Evolutionary conservation across 2,888 invertebrate genomes (phyloP).

Genomic region (Arctia plantaginis): DNA sequence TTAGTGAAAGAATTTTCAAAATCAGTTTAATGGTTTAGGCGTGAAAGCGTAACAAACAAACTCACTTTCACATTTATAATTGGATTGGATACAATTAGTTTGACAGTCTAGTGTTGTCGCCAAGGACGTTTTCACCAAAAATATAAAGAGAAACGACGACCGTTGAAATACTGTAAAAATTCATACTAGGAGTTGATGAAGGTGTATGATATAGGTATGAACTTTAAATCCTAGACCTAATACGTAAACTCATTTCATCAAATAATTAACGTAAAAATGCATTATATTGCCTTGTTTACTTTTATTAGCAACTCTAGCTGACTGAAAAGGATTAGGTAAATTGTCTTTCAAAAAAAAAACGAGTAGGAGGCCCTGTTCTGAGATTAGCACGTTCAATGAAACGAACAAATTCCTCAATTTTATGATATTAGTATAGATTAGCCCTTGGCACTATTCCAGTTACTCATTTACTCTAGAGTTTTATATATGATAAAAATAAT

Average conservation of each 20-base stretch:
- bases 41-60: too few species aligned
- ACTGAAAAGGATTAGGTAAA: too few species aligned
- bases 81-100: too few species aligned
- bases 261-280: neutral
- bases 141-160: too few species aligned
- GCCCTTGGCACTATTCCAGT: slow-evolving; percentile 1
- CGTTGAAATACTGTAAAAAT: neutral
- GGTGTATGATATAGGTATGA: neutral
- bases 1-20: too few species aligned
- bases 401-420: too few species aligned
- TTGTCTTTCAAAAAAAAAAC: too few species aligned
- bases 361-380: too few species aligned
- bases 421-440: neutral
- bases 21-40: too few species aligned
- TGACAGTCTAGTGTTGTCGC: neutral
- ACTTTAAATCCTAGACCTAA: neutral
- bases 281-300: neutral
- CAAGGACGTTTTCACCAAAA: neutral
- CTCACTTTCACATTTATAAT: too few species aligned
- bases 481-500: neutral
- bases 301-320: neutral
- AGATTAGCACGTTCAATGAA: too few species aligned
- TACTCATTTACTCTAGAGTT: neutral
- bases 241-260: neutral
- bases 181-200: neutral